Percentiles rank a stretch among this genome's conserved stretches.
These are phyloP conservation scores for Micropoecilia bifurca DNA, from an alignment of 2,797 vertebrate species.

Conservation along the genomic window DNA sequence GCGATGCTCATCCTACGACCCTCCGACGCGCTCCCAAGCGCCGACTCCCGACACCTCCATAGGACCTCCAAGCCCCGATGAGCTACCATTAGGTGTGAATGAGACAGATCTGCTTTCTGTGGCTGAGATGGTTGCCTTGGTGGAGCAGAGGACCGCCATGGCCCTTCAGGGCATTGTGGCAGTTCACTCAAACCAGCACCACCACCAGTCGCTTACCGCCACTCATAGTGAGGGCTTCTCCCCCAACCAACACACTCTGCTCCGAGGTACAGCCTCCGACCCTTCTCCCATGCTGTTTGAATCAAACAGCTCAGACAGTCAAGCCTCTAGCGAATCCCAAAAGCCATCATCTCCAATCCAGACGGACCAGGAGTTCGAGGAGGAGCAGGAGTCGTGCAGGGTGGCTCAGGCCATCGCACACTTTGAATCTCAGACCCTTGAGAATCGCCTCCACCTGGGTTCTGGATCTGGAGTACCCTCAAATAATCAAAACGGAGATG, in stretches of 20 bases:
- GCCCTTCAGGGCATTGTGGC: slow-evolving; percentile 85
- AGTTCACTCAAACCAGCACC: slow-evolving; percentile 70
- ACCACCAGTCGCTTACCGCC: slow-evolving; percentile 48
- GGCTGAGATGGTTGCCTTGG: slow-evolving; percentile 95
- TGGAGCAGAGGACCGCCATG: slow-evolving; percentile 89
- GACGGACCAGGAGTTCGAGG: slow-evolving; percentile 75
- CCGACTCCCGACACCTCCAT: slow-evolving; percentile 47
- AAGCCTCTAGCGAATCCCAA: slow-evolving; percentile 66
- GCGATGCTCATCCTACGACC: slow-evolving; percentile 90
- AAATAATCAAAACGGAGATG: slow-evolving; percentile 52
- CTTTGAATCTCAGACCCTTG: slow-evolving; percentile 88
- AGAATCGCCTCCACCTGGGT: slow-evolving; percentile 69
- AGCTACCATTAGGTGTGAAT: slow-evolving; percentile 52
- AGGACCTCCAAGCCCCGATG: slow-evolving; percentile 49
- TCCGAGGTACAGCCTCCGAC: slow-evolving; percentile 67
- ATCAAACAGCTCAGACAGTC: slow-evolving; percentile 74
- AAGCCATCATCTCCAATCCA: slow-evolving; percentile 70
- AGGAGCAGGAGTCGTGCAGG: slow-evolving; percentile 84
- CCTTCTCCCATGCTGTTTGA: slow-evolving; percentile 80
- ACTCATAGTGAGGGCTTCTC: slow-evolving; percentile 51
- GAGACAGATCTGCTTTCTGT: slow-evolving; percentile 91
- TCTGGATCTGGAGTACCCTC: slow-evolving; percentile 52
- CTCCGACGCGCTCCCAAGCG: slow-evolving; percentile 78
- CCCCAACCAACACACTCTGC: slow-evolving; percentile 70
- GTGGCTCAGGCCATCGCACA: slow-evolving; percentile 93